Percentiles rank a stretch among this genome's conserved stretches.
Evolutionary conservation across 2,888 invertebrate species (phyloP).

Genomic region (Nephrocerus scutellatus): DNA sequence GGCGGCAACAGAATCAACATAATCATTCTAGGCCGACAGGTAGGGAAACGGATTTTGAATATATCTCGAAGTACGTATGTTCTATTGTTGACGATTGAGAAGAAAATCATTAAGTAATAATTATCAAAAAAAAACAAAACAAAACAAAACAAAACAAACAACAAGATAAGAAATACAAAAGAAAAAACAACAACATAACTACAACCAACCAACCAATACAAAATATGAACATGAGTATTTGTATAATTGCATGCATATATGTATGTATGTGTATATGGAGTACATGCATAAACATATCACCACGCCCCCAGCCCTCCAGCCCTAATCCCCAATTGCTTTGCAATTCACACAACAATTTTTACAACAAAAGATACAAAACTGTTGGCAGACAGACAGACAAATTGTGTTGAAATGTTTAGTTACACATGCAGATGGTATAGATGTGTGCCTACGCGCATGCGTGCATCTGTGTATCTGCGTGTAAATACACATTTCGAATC

Average conservation of each 20-base stretch:
- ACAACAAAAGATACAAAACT: too few species aligned
- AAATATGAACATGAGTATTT: neutral
- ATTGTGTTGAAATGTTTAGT: too few species aligned
- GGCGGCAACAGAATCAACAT: slow-evolving; percentile 39
- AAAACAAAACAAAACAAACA: neutral
- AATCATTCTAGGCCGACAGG: slow-evolving; percentile 43
- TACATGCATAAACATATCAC: too few species aligned
- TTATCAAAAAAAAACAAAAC: slow-evolving; percentile 19
- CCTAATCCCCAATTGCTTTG: too few species aligned
- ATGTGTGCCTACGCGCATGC: neutral
- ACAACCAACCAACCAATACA: neutral
- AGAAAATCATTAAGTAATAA: slow-evolving; percentile 29
- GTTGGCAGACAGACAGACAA: too few species aligned
- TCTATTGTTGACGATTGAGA: slow-evolving; percentile 45
- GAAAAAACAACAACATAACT: neutral
- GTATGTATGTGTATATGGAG: neutral
- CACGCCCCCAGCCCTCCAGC: too few species aligned
- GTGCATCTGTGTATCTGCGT: neutral
- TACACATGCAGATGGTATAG: too few species aligned
- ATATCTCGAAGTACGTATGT: slow-evolving; percentile 46
- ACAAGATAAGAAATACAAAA: neutral
- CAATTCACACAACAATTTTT: too few species aligned
- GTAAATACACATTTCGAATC: neutral
- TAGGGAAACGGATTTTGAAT: slow-evolving; percentile 44
- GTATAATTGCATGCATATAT: neutral